Evolutionary conservation across 2,113 vertebrate species (phyloP).

Genomic region (Hassar affinis): DNA sequence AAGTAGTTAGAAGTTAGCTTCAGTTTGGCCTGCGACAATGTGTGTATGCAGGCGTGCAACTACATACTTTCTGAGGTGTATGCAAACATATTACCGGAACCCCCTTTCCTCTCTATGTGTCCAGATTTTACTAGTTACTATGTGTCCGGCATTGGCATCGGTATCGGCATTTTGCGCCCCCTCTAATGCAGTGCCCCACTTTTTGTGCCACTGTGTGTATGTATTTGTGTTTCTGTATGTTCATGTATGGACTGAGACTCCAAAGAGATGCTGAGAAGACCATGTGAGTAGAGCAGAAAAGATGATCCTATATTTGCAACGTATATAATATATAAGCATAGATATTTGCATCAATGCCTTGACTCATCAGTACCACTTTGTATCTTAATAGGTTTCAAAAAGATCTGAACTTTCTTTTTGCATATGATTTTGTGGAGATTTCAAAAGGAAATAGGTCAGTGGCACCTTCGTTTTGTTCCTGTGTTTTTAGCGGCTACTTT

Average conservation of each 20-base stretch:
- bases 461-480: constrained; percentile 43
- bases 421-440: not conserved
- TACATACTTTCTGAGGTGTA: too few species aligned
- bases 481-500: constrained; percentile 58
- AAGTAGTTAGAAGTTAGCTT: not conserved
- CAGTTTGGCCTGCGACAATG: not conserved
- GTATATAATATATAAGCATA: not conserved
- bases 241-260: not conserved
- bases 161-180: too few species aligned
- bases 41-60: too few species aligned
- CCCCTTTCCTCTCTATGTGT: too few species aligned
- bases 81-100: too few species aligned
- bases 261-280: not conserved
- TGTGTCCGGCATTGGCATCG: too few species aligned
- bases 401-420: not conserved
- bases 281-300: not conserved
- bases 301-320: not conserved
- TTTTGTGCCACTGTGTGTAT: too few species aligned
- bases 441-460: constrained; percentile 34
- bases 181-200: too few species aligned
- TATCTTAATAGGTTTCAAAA: constrained; percentile 34
- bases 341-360: not conserved
- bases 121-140: too few species aligned
- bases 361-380: not conserved
- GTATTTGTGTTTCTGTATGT: not conserved